A percentile compares a stretch with the other conserved stretches of the same genome.
These are phyloP conservation scores for Tillus elongatus DNA, from an alignment of 2,888 invertebrate genomes.

Conservation along the genomic window DNA sequence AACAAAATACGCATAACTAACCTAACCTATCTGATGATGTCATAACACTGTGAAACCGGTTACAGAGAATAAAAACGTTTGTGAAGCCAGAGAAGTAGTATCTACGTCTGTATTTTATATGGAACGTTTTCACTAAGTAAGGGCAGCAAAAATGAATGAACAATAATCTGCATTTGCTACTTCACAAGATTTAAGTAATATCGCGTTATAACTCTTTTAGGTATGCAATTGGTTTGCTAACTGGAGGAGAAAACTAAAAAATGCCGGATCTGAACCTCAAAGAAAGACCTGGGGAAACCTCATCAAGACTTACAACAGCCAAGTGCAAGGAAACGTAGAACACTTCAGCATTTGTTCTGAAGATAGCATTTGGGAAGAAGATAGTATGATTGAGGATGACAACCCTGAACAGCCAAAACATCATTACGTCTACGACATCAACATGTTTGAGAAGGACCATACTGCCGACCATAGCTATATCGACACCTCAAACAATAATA, in stretches of 20 bases:
- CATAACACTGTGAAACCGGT: too few relatives aligned
- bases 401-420: conserved; percentile 11
- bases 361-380: conserved; percentile 68
- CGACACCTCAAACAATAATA: conserved; percentile 23
- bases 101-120: too few relatives aligned
- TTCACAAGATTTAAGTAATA: too few relatives aligned
- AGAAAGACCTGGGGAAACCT: conserved; percentile 66
- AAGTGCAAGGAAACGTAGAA: conserved; percentile 69
- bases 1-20: too few relatives aligned
- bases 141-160: too few relatives aligned
- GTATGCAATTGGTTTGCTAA: conserved; percentile 79
- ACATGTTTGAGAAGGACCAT: too few relatives aligned
- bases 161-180: too few relatives aligned
- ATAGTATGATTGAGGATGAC: conserved; percentile 6
- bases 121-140: too few relatives aligned
- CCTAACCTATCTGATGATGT: too few relatives aligned
- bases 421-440: conserved; percentile 20
- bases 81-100: too few relatives aligned
- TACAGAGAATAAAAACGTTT: too few relatives aligned
- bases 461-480: conserved; percentile 36
- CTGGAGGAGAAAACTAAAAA: conserved; percentile 69
- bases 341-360: conserved; percentile 71
- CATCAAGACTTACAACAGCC: conserved; percentile 61
- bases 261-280: conserved; percentile 59
- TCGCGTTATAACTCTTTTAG: too few relatives aligned